Evolutionary conservation across 2,797 vertebrate species (phyloP), one percentile per base, ranked within the genome.

Genomic region (Syncerus caffer): DNA sequence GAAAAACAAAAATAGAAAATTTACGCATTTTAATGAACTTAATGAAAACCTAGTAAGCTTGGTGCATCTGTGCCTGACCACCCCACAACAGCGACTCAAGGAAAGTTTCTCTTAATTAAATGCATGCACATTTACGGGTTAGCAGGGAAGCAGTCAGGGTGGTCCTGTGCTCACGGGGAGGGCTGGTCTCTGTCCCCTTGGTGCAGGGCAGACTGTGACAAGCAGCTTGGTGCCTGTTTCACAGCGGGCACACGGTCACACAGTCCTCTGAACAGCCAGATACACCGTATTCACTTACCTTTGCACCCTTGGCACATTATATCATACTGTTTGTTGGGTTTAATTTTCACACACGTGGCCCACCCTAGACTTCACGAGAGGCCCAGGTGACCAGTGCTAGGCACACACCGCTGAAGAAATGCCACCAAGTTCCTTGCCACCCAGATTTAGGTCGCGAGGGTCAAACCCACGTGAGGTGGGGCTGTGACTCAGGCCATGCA

Each of bases 401-500:
- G 60, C 8, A 3, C 62, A 34, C 12, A 3, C 8, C 1, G 14
- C 76, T 57, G 47, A 27, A 57, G 34, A 87, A 34, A 7, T 2
- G 14, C 47, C 74, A 27, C 42, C 71, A 16, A 3, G 64, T 1
- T 29, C 29, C 58, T 4, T 31, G 29, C 2, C 25, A 29, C 55
- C 34, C 55, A 29, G 51, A 31, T 7, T 14, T 13, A 13, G 1
- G 13, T 16, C 12, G 16, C 5, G 2, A 38, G 14, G 29, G 47
- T 12, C 74, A 2, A 31, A 50, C 4, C 2, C 58, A 42, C 29
- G 4, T 0, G 11, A 0, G 17, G n/a, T 0, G 0, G 42, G 47
- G 47, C 10, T 1, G 34, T 2, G 38, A 16, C 29, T 31, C n/a
- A 3, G 1, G 13, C 21, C 11, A 8, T 55, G 17, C 42, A 14